Base-by-base conservation (phyloP, 2,113 vertebrate genomes). In the Lycocorax pyrrhopterus region DNA sequence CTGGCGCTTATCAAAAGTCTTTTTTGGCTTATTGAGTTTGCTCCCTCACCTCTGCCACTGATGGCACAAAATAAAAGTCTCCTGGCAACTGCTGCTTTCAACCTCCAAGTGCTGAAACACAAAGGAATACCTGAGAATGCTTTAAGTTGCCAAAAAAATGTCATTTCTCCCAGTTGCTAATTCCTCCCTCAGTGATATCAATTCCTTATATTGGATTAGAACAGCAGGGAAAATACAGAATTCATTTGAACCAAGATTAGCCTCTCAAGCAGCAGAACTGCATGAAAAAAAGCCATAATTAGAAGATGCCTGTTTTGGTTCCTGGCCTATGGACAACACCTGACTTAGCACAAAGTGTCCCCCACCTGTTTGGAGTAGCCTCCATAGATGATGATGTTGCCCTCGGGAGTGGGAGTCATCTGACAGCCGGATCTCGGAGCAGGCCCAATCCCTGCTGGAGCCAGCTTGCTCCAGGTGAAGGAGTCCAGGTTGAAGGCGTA, bases 311-410 rank as follows among this genome's bases (percentile, higher is more conserved):
- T 39, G 12, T 17, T 44, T 8, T 41, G 53, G 25, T 30, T 51
- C 15, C 37, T 29, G 43, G 81, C 68, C 73, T 33, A 64, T 3
- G 21, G 47, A 21, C 1, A 78, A 22, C 37, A 19, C 2, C 55
- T 69, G 85, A 35, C 22, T 56, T 2, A 37, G 41, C 32, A 15
- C 46, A 35, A 6, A 17, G 21, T 3, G 10, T 9, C 8, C 15
- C 55, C 47, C 77, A 99, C 99, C 98, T 98, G 97, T 93, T 99
- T 99, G 30, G 99, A 99, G 97, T 99, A 99, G 59, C 99, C 99
- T 4, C 99, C 99, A 1, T 99, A 99, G 96, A 99, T 81, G 84
- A 99, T 53, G 35, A 99, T 64, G 14, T 96, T 91, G 13, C 98
- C 98, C 43, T 99, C 99, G 0, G 98, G 97, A 3, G 96, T 98